Percentiles rank a stretch among this genome's conserved stretches.
phyloP scores from a whole-genome alignment of 2,113 vertebrate genomes.

The Marmota monax region DNA sequence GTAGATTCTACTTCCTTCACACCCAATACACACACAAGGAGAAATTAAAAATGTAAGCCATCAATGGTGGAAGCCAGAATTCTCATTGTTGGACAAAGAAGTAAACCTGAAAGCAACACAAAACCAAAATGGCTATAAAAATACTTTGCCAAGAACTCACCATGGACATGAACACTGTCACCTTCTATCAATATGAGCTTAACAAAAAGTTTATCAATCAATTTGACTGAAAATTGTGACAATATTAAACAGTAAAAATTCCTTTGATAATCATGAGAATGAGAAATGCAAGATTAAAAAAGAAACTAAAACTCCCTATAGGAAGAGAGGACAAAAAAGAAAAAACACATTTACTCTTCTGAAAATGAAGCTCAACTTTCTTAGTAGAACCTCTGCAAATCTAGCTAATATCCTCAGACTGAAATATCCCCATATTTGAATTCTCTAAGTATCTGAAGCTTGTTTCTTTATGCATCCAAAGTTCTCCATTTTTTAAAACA shows the following conservation, averaged over 20 bases:
- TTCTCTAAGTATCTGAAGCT: neutral
- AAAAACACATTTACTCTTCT: neutral
- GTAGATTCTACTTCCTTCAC: neutral
- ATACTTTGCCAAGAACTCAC: neutral
- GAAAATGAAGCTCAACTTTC: slow-evolving; percentile 49
- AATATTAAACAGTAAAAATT: slow-evolving; percentile 47
- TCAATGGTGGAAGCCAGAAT: neutral
- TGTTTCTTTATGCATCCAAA: neutral
- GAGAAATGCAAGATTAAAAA: slow-evolving; percentile 50
- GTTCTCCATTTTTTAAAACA: neutral
- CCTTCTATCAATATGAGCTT: neutral
- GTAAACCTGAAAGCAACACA: neutral
- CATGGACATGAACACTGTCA: slow-evolving; percentile 10
- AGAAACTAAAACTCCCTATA: slow-evolving; percentile 23
- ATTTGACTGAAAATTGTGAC: slow-evolving; percentile 26
- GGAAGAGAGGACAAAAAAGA: neutral
- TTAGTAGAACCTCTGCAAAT: neutral
- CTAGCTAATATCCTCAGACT: neutral
- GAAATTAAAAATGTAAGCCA: neutral
- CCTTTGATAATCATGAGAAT: neutral
- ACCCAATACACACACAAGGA: neutral
- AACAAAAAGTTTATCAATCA: slow-evolving; percentile 6
- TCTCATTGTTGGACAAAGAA: neutral
- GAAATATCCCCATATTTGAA: neutral
- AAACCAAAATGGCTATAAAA: slow-evolving; percentile 21